Base-by-base conservation (phyloP, 2,113 vertebrate species). In the Ascaphus truei region DNA sequence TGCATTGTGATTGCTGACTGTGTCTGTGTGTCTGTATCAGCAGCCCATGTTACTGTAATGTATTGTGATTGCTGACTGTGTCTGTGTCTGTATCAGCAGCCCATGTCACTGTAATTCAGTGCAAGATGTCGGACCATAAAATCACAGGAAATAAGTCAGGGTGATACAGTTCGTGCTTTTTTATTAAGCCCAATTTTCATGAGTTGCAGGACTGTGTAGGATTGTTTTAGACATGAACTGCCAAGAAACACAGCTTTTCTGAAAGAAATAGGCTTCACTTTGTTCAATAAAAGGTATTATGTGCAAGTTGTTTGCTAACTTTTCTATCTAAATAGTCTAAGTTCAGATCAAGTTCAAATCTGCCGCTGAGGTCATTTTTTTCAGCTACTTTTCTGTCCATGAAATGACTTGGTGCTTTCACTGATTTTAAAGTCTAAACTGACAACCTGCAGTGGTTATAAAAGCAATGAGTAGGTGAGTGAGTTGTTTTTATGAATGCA, bases 241-340 rank as follows among this genome's bases (percentile, higher is more conserved):
- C 25, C 52, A 39, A 50, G 12, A 27, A 60, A 34, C 22, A 30
- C 16, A 43, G 67, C 34, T 60, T 60, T 58, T 48, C 30, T 60
- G n/a, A 20, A 51, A 69, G 30, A 30, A 29, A 48, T 37, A 68
- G 36, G 31, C 12, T 60, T 60, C 27, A 29, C 45, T 60, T 69
- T 69, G 56, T 51, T 51, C 45, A 60, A 30, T 71, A 61, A 30
- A 61, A 52, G 20, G 31, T 52, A 61, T 71, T 68, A 48, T 68
- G 41, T 29, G 30, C 31, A 37, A 22, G 16, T 34, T 71, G 57
- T 61, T 71, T 61, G 57, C 64, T 57, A 13, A 68, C 56, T 61
- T 61, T 61, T 61, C 45, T 68, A 26, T 61, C 43, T 60, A 61
- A 60, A 61, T 69, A 61, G 20, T 52, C 22, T 51, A 15, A 41